These are phyloP conservation scores for Tiliacea citrago DNA, from an alignment of 2,888 invertebrate species.

Conservation along the genomic window DNA sequence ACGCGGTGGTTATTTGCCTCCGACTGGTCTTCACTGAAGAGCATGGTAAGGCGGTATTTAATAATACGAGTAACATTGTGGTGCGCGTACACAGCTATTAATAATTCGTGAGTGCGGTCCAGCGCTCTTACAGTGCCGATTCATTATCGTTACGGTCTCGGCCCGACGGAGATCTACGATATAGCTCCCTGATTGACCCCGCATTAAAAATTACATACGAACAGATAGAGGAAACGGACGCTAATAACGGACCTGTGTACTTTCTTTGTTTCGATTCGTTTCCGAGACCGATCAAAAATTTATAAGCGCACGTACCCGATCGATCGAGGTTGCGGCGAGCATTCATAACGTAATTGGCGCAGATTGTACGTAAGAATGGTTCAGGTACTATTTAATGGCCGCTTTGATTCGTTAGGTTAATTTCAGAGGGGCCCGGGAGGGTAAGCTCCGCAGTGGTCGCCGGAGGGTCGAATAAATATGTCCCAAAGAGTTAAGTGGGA, in stretches of 20 bases:
- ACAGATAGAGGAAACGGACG: conserved; percentile 82
- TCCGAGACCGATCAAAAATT: conserved; percentile 85
- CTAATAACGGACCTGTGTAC: conserved; percentile 79
- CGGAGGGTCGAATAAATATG: conserved; percentile 91
- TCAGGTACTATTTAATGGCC: conserved; percentile 81
- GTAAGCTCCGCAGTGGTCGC: conserved; percentile 84
- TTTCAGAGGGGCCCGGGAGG: conserved; percentile 82
- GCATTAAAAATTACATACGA: conserved; percentile 91
- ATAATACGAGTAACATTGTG: conserved; percentile 72
- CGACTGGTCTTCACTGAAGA: conserved; percentile 60
- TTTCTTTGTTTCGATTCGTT: conserved; percentile 87
- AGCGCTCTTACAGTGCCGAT: conserved; percentile 86
- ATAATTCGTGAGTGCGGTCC: conserved; percentile 91
- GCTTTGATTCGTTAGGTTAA: conserved; percentile 89
- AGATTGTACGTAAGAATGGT: conserved; percentile 80
- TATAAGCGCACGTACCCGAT: conserved; percentile 79
- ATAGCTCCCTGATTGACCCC: conserved; percentile 90
- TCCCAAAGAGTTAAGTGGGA: conserved; percentile 91
- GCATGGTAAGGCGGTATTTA: conserved; percentile 71
- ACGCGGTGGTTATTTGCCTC: background rate
- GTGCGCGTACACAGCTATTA: conserved; percentile 82
- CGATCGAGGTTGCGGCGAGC: conserved; percentile 81
- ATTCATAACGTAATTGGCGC: conserved; percentile 82
- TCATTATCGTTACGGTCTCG: conserved; percentile 89
- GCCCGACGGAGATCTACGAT: conserved; percentile 89